Base-by-base conservation (phyloP, 2,113 vertebrate species). In the Campylomormyrus tamandua region DNA sequence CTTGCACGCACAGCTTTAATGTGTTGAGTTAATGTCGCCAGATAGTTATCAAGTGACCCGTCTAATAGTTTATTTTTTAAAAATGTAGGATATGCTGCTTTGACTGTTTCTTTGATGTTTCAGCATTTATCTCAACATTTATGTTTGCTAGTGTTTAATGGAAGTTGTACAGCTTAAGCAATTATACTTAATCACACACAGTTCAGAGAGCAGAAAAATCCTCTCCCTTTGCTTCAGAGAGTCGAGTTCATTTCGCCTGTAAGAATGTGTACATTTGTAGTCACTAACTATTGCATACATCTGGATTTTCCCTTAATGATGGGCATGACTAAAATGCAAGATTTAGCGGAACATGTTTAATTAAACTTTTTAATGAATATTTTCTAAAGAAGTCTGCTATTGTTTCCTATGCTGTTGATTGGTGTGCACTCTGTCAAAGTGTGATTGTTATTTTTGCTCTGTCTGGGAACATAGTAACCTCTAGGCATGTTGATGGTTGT, bases 91-190 rank as follows among this genome's bases (percentile, higher is more conserved):
- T 77, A 42, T 50, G 19, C 9, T 52, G n/a, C 27, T 87, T 17
- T 89, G 3, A 52, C 39, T 8, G 24, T 27, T 77, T 48, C 74
- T 89, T 42, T 85, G 56, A 3, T 46, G 17, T 56, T 90, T 27
- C 66, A 39, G 49, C 48, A 42, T 48, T 70, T 77, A 86, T 77
- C 89, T 87, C 84, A 87, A 74, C 48, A 87, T 87, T 87, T 24
- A 50, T 50, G 31, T 53, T 42, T 50, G 46, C 45, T 70, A 31
- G 58, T 42, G n/a, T 80, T 17, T 87, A 90, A 56, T 87, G 50
- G 24, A 56, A 66, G 49, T 45, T 87, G 58, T 70, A 31, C 3
- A 66, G 17, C 31, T 24, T 42, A 39, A 70, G 48, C 42, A 87
- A 53, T 80, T 77, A 24, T 56, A 15, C 7, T 52, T 77, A 90